phyloP scores from a whole-genome alignment of 2,888 invertebrate species.

The Archips xylosteana region DNA sequence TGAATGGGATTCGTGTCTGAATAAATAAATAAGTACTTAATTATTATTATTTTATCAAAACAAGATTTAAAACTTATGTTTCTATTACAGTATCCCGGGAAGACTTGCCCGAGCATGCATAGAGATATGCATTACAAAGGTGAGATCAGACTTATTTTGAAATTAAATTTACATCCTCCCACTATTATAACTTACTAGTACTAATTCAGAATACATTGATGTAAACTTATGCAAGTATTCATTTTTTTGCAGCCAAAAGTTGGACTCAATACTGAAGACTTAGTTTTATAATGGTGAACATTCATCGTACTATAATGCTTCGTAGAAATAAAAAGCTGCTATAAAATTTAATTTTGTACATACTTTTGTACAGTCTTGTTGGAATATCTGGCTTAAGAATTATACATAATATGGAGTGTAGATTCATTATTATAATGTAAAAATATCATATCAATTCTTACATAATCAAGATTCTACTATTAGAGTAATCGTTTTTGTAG shows the following conservation, averaged over 20 bases:
- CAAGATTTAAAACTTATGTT: slow-evolving; percentile 28
- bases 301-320: slow-evolving; percentile 57
- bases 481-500: slow-evolving; percentile 20
- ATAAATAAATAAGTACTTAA: too few relatives aligned
- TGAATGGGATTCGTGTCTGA: too few relatives aligned
- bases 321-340: slow-evolving; percentile 57
- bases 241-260: slow-evolving; percentile 89
- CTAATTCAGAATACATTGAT: background rate
- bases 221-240: slow-evolving; percentile 22
- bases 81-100: slow-evolving; percentile 88
- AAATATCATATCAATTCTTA: slow-evolving; percentile 31
- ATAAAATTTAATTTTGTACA: slow-evolving; percentile 63
- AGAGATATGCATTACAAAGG: slow-evolving; percentile 97
- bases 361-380: slow-evolving; percentile 75
- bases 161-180: too few relatives aligned
- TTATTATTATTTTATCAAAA: too few relatives aligned
- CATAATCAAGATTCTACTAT: slow-evolving; percentile 33
- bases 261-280: slow-evolving; percentile 92
- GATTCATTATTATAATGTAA: slow-evolving; percentile 22
- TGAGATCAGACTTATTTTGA: slow-evolving; percentile 58
- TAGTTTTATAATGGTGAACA: slow-evolving; percentile 60
- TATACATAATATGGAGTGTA: slow-evolving; percentile 9
- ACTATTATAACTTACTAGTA: background rate
- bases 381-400: slow-evolving; percentile 63
- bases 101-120: slow-evolving; percentile 96